Base-by-base conservation (phyloP, 2,888 invertebrate species). In the Ophion slaviceki region DNA sequence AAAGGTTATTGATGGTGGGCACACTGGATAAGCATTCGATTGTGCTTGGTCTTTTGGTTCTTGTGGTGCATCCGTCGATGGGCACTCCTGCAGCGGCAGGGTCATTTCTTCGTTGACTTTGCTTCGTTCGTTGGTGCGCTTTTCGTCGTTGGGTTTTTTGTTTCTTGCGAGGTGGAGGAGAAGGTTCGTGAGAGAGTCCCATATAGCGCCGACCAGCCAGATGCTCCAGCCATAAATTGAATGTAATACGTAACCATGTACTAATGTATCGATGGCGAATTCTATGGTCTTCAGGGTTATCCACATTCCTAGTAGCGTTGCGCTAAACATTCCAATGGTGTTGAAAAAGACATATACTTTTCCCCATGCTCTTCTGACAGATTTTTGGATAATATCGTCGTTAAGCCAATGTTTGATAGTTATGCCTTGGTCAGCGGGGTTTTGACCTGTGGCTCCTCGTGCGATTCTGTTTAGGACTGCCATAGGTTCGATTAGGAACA, bases 231-330 rank as follows among this genome's bases (percentile, higher is more conserved):
- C 68, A 6, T 47, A 68, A 0, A 47, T 11, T 0, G 47, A 24
- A 8, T 67, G 67, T n/a, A 67, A 8, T 32, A 45, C 67, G n/a
- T 67, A 45, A 7, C 67, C 67, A 20, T 67, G 45, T n/a, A 67
- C 67, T 40, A 45, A 2, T n/a, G 67, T 67, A 3, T 67, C 36
- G 4, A 66, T 66, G 10, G 7, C 0, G 36, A 66, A 66, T 36
- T 66, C 36, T 5, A 66, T 66, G 32, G 17, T 66, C 32, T 66
- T 66, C 3, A 36, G 36, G 10, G 36, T 66, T 5, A 66, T n/a
- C 66, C 36, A 66, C 4, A 66, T 7, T 2, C 66, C 36, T 17
- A 66, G 3, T 36, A 66, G 14, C 17, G 66, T 66, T 11, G n/a
- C 11, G 14, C 66, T 36, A 1, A 66, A 66, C 4, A 14, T n/a